A percentile compares a stretch with the other conserved stretches of the same genome.
Evolutionary conservation across 1,140 invertebrate species (phyloP).

Genomic region (Pristionchus pacificus): DNA sequence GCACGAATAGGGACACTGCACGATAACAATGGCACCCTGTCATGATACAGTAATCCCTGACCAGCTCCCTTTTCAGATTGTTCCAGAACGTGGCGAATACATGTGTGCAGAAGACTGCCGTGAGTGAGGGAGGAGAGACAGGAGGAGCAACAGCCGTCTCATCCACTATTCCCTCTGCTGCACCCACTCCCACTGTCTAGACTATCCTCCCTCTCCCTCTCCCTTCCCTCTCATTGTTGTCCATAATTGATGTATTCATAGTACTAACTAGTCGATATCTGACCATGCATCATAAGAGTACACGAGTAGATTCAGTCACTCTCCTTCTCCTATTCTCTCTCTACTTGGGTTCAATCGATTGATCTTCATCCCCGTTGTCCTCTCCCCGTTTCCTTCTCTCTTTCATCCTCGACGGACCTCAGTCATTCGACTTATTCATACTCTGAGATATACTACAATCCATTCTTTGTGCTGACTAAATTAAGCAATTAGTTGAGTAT

Average conservation of each 20-base stretch:
- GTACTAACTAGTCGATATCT: too few species aligned
- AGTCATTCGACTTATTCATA: slow-evolving; percentile 16
- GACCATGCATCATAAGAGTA: too few species aligned
- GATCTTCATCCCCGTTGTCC: too few species aligned
- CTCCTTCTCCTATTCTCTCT: too few species aligned
- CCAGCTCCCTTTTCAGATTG: slow-evolving; percentile 12
- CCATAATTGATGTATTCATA: too few species aligned
- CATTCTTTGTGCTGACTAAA: not conserved
- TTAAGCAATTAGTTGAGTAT: slow-evolving; percentile 10
- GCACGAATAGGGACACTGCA: too few species aligned
- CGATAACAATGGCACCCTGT: too few species aligned
- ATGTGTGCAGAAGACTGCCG: slow-evolving; percentile 17
- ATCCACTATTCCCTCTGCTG: not conserved
- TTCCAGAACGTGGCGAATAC: slow-evolving; percentile 35
- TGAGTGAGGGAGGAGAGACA: not conserved
- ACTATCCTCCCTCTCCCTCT: not conserved
- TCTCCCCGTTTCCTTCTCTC: slow-evolving; percentile 2
- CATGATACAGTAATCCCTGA: not conserved
- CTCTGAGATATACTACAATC: not conserved
- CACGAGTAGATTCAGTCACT: too few species aligned
- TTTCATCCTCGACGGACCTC: slow-evolving; percentile 7
- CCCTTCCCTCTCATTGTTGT: slow-evolving; percentile 13
- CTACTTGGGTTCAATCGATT: too few species aligned
- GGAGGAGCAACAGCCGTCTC: slow-evolving; percentile 5
- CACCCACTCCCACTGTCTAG: slow-evolving; percentile 3